Evolutionary conservation across 92 coral and sea anemone genomes (phyloP).

Genomic region (Palythoa caribaeorum): DNA sequence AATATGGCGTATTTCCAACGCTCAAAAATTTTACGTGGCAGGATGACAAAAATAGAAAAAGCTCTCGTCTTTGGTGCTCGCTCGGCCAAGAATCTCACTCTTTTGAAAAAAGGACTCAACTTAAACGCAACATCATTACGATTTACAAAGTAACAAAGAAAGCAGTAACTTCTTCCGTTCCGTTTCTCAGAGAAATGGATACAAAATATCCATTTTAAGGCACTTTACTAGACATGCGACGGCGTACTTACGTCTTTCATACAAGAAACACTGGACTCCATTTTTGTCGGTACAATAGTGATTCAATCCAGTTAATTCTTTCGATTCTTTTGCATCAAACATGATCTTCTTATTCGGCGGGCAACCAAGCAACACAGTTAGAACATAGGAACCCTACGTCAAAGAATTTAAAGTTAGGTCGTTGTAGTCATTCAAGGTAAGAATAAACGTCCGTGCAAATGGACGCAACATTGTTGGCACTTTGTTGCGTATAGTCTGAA

Average conservation of each 20-base stretch:
- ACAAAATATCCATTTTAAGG: no score
- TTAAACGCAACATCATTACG: no score
- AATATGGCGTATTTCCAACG: no score
- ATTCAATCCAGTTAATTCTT: constrained; percentile 63
- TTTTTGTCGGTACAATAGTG: constrained; percentile 77
- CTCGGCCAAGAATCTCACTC: no score
- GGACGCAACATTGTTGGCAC: background rate
- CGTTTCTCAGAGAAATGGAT: background rate
- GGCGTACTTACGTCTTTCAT: constrained; percentile 72
- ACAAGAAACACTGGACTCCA: constrained; percentile 85
- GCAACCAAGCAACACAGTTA: constrained; percentile 88
- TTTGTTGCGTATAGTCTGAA: no score
- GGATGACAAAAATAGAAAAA: no score
- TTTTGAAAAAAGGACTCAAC: no score
- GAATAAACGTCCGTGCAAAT: background rate
- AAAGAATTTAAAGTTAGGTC: background rate
- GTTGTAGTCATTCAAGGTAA: background rate
- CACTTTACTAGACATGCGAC: background rate
- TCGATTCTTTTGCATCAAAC: constrained; percentile 80
- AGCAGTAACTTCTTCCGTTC: no score
- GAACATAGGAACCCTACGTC: constrained; percentile 77
- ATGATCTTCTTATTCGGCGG: constrained; percentile 82
- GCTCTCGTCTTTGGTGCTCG: no score
- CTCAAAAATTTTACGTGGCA: no score
- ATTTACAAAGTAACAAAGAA: no score